Base-by-base conservation (phyloP, 1,140 invertebrate species). In the Drosophila kohkoa region DNA sequence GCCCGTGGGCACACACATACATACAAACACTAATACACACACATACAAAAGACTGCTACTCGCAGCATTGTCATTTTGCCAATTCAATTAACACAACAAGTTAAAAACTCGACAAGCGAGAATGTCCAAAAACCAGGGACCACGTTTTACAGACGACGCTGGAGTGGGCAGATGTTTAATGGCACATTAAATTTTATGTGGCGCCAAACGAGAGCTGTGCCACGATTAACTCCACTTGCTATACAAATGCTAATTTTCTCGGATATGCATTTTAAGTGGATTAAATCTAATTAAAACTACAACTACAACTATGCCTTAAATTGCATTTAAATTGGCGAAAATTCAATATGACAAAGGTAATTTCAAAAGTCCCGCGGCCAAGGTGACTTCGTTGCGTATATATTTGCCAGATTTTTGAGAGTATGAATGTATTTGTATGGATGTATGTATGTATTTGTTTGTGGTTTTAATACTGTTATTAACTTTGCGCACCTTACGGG, bases 1-100 rank as follows among this genome's bases (percentile, higher is more conserved):
- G 82, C 51, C 64, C 82, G 72, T 79, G 82, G 83, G 2, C 11
- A 71, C 51, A 79, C 82, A 85, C 28, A 32, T 3, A 32, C 20
- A 25, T 62, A 71, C 51, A 79, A 79, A 85, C 30, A 54, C 28
- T 86, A 86, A 74, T 25, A 25, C 20, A 32, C 30, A 32, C 51
- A 76, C 83, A 85, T 13, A 54, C 28, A 86, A 86, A 74, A 71
- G 71, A 69, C 74, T 59, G 65, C 46, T 57, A 79, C 46, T 41
- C 58, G 10, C 32, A 16, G 8, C 38, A 73, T 78, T 86, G 78
- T 81, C 82, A 70, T 83, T 77, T 55, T 71, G 62, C 41, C 77
- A 64, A 89, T 88, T 89, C 83, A 88, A 88, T 88, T 88, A 88
- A 83, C 81, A 71, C 57, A 74, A 77, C 65, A 85, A 77, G 64